A percentile compares a stretch with the other conserved stretches of the same genome.
Evolutionary conservation across 2,888 invertebrate species (phyloP).

Genomic region (Chymomyza procnemis): DNA sequence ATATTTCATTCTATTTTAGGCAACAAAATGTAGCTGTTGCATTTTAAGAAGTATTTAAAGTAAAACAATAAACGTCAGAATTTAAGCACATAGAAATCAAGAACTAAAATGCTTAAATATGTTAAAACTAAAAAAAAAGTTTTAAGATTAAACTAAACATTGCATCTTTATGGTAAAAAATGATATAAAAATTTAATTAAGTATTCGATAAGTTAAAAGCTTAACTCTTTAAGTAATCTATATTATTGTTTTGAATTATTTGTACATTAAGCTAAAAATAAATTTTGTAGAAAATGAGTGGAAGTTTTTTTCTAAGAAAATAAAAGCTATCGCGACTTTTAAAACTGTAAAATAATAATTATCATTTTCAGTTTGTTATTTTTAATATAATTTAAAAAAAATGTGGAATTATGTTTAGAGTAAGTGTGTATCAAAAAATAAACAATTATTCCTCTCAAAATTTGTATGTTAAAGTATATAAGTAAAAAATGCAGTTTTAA

Average conservation of each 20-base stretch:
- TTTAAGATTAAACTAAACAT: not conserved
- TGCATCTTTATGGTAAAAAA: not conserved
- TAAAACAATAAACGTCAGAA: not conserved
- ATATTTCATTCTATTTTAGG: constrained; percentile 38
- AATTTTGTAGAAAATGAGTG: not conserved
- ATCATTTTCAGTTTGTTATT: constrained; percentile 46
- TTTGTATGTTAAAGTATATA: too few relatives aligned
- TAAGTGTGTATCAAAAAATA: not conserved
- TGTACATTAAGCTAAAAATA: not conserved
- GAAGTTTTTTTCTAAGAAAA: not conserved
- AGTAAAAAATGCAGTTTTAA: too few relatives aligned
- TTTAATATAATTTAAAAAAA: constrained; percentile 48
- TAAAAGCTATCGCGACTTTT: constrained; percentile 20
- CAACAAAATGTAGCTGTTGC: constrained; percentile 40
- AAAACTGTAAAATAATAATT: constrained; percentile 37
- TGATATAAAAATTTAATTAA: not conserved
- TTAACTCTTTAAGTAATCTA: not conserved
- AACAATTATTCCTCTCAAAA: not conserved
- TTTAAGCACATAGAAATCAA: constrained; percentile 23
- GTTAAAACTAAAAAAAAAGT: constrained; percentile 7
- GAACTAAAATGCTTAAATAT: constrained; percentile 22
- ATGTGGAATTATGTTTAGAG: not conserved
- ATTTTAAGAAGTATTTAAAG: constrained; percentile 31
- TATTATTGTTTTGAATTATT: not conserved
- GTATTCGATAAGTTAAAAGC: not conserved